These are phyloP conservation scores for Perca flavescens DNA, from an alignment of 2,113 vertebrate genomes.

Conservation along the genomic window DNA sequence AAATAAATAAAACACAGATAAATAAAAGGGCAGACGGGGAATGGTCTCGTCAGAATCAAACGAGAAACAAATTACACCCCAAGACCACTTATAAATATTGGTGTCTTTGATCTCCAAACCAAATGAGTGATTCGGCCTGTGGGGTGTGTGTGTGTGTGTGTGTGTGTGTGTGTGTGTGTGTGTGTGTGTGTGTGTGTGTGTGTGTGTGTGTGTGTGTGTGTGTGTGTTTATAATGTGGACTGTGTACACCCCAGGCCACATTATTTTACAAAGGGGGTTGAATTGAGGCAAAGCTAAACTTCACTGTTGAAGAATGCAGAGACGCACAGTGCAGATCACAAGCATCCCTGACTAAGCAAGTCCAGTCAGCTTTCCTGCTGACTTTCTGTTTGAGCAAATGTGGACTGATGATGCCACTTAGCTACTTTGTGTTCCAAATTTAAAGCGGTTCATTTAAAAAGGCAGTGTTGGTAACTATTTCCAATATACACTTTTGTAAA, in stretches of 20 bases:
- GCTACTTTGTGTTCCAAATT: background rate
- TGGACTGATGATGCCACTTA: constrained; percentile 20
- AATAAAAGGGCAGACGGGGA: constrained; percentile 64
- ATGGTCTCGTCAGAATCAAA: constrained; percentile 71
- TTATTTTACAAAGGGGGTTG: constrained; percentile 47
- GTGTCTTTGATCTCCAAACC: constrained; percentile 76
- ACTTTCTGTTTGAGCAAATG: constrained; percentile 16
- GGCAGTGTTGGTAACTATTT: too few relatives aligned
- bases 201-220: constrained; percentile 12
- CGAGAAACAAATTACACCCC: constrained; percentile 71
- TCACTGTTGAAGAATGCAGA: constrained; percentile 66
- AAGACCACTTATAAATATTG: constrained; percentile 73
- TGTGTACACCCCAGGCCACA: constrained; percentile 16
- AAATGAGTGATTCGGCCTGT: constrained; percentile 65
- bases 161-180: constrained; percentile 21
- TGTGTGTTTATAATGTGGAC: constrained; percentile 31
- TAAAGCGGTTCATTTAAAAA: background rate
- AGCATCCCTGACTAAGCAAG: constrained; percentile 45
- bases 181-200: constrained; percentile 26
- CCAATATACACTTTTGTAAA: too few relatives aligned
- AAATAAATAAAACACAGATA: constrained; percentile 76
- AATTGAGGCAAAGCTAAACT: constrained; percentile 42
- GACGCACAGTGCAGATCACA: constrained; percentile 36
- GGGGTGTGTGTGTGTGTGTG: constrained; percentile 39
- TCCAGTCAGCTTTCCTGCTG: constrained; percentile 44